Evolutionary conservation across 1,140 invertebrate genomes (phyloP).

Genomic region (Drosophila kurseongensis): DNA sequence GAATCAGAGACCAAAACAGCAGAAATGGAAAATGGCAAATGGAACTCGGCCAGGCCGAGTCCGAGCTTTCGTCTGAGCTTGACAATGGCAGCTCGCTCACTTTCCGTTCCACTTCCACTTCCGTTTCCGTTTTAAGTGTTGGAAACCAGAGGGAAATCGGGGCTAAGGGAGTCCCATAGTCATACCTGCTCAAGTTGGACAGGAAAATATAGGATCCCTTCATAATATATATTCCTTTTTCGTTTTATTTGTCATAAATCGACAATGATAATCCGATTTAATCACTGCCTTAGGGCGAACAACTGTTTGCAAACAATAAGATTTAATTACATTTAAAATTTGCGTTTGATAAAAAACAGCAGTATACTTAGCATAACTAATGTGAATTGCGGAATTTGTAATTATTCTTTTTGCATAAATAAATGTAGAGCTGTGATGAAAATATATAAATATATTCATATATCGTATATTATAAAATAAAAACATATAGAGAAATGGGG

Average conservation of each 20-base stretch:
- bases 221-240: background rate
- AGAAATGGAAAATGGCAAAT: constrained; percentile 38
- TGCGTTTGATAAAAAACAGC: constrained; percentile 1
- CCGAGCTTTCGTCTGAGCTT: constrained; percentile 61
- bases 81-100: constrained; percentile 70
- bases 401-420: constrained; percentile 24
- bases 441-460: background rate
- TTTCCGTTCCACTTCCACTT: constrained; percentile 58
- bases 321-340: constrained; percentile 35
- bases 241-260: background rate
- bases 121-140: constrained; percentile 73
- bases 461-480: background rate
- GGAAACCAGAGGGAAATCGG: constrained; percentile 46
- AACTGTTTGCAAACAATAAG: constrained; percentile 33
- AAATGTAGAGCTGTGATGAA: background rate
- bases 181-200: constrained; percentile 5
- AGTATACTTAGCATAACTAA: constrained; percentile 13
- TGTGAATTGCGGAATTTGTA: constrained; percentile 15
- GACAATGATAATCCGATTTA: constrained; percentile 11
- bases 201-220: background rate
- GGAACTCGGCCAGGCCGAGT: constrained; percentile 56
- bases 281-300: constrained; percentile 1
- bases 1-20: constrained; percentile 36
- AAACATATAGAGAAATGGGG: too few relatives aligned
- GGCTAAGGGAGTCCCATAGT: constrained; percentile 12